These are phyloP conservation scores for Hydractinia echinata DNA, from an alignment of 30 jellyfish, hydroid and myxozoan species.

Conservation along the genomic window DNA sequence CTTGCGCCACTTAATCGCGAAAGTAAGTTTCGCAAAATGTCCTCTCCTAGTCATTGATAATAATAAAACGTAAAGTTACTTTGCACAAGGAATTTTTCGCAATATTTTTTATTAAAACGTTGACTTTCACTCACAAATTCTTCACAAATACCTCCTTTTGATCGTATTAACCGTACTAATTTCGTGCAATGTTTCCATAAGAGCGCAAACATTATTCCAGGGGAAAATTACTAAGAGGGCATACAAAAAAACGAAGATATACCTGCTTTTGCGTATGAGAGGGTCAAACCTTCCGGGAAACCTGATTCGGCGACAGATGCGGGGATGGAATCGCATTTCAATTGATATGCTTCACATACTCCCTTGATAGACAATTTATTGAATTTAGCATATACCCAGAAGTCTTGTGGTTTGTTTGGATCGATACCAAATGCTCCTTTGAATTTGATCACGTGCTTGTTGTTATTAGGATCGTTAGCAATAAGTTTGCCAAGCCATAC, in stretches of 20 bases:
- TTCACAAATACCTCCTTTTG: too few relatives aligned
- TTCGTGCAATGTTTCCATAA: too few relatives aligned
- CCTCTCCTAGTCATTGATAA: too few relatives aligned
- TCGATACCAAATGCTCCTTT: slow-evolving; percentile 45
- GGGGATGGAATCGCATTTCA: slow-evolving; percentile 18
- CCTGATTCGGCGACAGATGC: not conserved
- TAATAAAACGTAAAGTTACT: too few relatives aligned
- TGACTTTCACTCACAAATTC: too few relatives aligned
- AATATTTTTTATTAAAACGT: too few relatives aligned
- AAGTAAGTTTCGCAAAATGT: too few relatives aligned
- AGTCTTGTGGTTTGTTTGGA: slow-evolving; percentile 29
- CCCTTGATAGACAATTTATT: slow-evolving; percentile 33
- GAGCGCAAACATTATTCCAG: too few relatives aligned
- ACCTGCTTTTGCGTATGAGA: slow-evolving; percentile 3
- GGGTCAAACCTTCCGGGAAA: slow-evolving; percentile 18
- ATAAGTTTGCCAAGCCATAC: slow-evolving; percentile 43
- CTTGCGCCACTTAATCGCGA: too few relatives aligned
- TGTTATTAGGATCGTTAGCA: slow-evolving; percentile 16
- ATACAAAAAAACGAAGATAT: not conserved
- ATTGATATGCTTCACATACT: slow-evolving; percentile 38
- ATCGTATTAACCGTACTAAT: too few relatives aligned
- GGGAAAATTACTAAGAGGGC: too few relatives aligned
- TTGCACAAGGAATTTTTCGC: too few relatives aligned
- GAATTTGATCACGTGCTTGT: slow-evolving; percentile 33
- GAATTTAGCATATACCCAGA: slow-evolving; percentile 37